Evolutionary conservation across 2,113 vertebrate species (phyloP), one percentile per base, ranked within the genome.

Genomic region (Chrysochloris asiatica): DNA sequence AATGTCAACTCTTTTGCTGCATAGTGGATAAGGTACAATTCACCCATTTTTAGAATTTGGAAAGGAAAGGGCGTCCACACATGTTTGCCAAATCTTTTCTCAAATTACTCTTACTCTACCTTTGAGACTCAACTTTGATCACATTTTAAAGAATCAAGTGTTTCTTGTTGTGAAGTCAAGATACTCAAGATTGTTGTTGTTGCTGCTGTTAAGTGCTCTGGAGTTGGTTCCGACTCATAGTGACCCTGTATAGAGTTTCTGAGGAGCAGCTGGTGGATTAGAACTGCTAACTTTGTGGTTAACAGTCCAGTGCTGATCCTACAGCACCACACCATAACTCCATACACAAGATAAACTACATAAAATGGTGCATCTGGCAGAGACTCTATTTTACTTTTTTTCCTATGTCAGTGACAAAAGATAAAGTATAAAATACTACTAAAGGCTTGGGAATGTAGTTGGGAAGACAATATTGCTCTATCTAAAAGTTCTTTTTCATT

Each of bases 401-500:
- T 12, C 83, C 47, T 85, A 36, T 45, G 22, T n/a, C 10, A 38
- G 36, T 86, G 67, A 77, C 47, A 86, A 56, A 56, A n/a, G n/a
- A 56, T 56, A 56, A 81, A 45, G 13, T 8, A 83, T 45, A 82
- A 91, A 87, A 83, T 69, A 93, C 33, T 94, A 8, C 50, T 10
- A 65, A 79, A 28, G 7, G 63, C 24, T 79, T 71, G 82, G 48
- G 86, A 91, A 95, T 88, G 73, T 92, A 93, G 28, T 69, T 91
- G 33, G 28, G 43, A 89, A 87, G 38, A 63, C 36, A 82, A 80
- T 22, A 89, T 38, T 78, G 59, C 9, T 2, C 1, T 6, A 88
- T 45, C 1, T 50, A 50, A 82, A 91, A 84, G 16, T 73, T 82
- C 8, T 24, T 86, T 92, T 87, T 87, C 47, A 81, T 82, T 80